Conservation (phyloP, 2,113 vertebrate species). For the Cavia aperea region DNA sequence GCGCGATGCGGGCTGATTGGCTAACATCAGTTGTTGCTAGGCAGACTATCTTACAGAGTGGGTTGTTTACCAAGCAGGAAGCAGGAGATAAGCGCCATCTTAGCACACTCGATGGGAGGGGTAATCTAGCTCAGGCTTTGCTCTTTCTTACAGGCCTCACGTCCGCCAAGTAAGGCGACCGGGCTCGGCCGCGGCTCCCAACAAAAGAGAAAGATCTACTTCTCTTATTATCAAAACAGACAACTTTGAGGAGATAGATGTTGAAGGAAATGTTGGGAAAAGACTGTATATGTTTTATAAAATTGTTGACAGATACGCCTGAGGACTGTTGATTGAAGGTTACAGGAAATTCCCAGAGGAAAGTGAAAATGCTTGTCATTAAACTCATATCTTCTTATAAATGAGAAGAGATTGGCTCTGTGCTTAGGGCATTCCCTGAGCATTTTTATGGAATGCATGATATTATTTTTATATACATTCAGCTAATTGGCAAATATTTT, state of each 20-base stretch:
- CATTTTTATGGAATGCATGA: not conserved
- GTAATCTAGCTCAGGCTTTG: too few species aligned
- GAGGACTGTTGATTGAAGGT: not conserved
- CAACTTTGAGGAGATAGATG: not conserved
- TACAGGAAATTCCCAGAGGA: not conserved
- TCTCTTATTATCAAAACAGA: not conserved
- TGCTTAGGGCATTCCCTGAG: not conserved
- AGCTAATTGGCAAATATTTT: conserved; percentile 39
- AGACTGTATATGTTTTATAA: not conserved
- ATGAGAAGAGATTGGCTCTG: not conserved
- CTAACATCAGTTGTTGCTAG: too few species aligned
- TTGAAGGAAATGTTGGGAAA: not conserved
- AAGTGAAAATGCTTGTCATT: not conserved
- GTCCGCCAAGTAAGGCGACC: too few species aligned
- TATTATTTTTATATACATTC: not conserved
- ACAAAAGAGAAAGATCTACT: not conserved
- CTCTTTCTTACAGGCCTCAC: too few species aligned
- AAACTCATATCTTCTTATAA: not conserved
- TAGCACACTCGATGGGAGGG: too few species aligned
- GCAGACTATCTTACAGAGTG: too few species aligned
- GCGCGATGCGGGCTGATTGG: too few species aligned
- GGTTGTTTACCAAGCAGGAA: too few species aligned
- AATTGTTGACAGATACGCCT: not conserved
- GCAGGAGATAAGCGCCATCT: too few species aligned
- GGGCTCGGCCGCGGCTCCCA: too few species aligned